Conservation (phyloP, 2,113 vertebrate species). For the Tachysurus fulvidraco region DNA sequence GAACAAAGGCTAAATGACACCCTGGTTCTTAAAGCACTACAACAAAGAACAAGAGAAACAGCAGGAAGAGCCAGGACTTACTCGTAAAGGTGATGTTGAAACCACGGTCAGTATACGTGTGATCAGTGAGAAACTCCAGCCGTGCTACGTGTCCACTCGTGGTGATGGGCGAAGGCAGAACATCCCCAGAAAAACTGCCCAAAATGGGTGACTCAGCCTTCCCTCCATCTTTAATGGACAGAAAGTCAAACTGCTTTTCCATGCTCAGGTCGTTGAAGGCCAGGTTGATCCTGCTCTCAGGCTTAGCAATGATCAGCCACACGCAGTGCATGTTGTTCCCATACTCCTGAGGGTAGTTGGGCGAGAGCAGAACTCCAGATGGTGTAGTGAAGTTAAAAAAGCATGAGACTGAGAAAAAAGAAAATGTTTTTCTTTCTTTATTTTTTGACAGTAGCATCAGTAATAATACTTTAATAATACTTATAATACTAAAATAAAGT, state of each 20-base stretch:
- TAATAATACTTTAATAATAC: too few species aligned
- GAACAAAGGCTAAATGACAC: neutral
- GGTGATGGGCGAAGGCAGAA: constrained; percentile 91
- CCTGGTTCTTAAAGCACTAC: neutral
- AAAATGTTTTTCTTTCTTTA: neutral
- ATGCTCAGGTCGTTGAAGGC: constrained; percentile 99
- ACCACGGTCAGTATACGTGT: constrained; percentile 95
- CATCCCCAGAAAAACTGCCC: constrained; percentile 92
- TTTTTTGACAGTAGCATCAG: neutral
- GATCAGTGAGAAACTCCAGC: constrained; percentile 96
- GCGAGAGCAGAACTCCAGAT: constrained; percentile 89
- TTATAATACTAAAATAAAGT: too few species aligned
- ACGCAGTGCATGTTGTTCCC: constrained; percentile 98
- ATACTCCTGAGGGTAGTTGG: constrained; percentile 97
- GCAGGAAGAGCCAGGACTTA: constrained; percentile 65
- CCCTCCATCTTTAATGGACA: constrained; percentile 92
- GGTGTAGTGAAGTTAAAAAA: constrained; percentile 99
- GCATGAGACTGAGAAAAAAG: constrained; percentile 80
- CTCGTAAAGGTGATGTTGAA: constrained; percentile 99
- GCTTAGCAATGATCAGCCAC: constrained; percentile 93
- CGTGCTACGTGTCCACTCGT: constrained; percentile 92
- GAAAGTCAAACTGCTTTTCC: constrained; percentile 98
- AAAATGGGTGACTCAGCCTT: constrained; percentile 91
- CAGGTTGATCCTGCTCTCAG: constrained; percentile 94
- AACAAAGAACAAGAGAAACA: constrained; percentile 20